A percentile compares a stretch with the other conserved stretches of the same genome.
Conservation (phyloP, 1,140 invertebrate species). For the Daktulosphaira vitifoliae region DNA sequence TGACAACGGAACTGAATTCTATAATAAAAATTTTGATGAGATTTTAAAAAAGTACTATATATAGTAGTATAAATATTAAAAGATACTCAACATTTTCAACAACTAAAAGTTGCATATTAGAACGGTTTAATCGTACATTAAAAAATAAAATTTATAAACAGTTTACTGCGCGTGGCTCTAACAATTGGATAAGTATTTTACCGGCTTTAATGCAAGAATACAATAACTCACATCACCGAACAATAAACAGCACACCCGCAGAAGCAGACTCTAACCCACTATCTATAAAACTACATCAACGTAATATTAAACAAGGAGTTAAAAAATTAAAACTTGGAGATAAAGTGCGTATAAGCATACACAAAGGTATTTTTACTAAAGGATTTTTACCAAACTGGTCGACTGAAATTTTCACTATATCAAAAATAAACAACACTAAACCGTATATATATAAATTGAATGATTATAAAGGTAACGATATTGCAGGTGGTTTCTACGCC, state of each 20-base stretch:
- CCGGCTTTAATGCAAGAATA: background rate
- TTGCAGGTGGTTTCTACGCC: constrained; percentile 30
- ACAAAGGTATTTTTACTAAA: constrained; percentile 34
- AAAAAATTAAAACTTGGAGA: constrained; percentile 31
- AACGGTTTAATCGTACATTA: constrained; percentile 5
- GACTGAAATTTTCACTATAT: constrained; percentile 31
- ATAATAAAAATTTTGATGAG: background rate
- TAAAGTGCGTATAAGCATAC: constrained; percentile 30
- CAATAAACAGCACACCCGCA: background rate
- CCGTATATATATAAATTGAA: constrained; percentile 20
- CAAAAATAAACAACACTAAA: constrained; percentile 11
- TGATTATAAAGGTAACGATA: constrained; percentile 18
- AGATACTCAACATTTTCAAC: background rate
- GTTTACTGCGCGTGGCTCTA: background rate
- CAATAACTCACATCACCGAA: background rate
- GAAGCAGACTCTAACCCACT: background rate
- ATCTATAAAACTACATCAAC: background rate
- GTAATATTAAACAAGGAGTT: background rate
- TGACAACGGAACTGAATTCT: constrained; percentile 2
- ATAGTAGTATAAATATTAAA: constrained; percentile 2
- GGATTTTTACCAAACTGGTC: constrained; percentile 30
- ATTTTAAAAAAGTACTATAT: background rate
- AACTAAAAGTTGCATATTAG: background rate
- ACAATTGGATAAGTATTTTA: constrained; percentile 7
- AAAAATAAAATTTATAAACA: background rate